A percentile compares a stretch with the other conserved stretches of the same genome.
phyloP scores from a whole-genome alignment of 2,113 vertebrate species.

The Regulus satrapa region DNA sequence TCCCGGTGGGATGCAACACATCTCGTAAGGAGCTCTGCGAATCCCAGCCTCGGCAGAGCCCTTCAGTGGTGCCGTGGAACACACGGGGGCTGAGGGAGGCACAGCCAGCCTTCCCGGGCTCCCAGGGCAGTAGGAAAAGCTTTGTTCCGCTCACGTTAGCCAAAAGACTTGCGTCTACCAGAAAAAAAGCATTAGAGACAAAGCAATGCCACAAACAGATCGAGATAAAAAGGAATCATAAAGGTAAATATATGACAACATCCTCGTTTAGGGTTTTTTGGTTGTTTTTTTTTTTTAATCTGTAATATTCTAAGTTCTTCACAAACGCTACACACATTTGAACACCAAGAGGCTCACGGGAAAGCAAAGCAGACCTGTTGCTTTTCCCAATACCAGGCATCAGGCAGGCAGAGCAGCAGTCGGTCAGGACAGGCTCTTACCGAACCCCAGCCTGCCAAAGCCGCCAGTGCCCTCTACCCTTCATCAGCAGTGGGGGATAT shows the following conservation, averaged over 20 bases:
- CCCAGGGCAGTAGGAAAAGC: neutral
- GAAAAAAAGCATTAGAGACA: neutral
- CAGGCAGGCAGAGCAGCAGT: rapidly evolving
- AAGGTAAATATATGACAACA: rapidly evolving
- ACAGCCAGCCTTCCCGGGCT: neutral
- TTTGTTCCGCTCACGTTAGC: rapidly evolving
- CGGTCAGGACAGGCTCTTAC: neutral
- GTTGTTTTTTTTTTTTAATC: neutral
- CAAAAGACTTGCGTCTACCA: neutral
- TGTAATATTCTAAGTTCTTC: neutral
- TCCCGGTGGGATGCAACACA: neutral
- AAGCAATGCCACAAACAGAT: neutral
- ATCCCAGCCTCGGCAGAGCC: neutral
- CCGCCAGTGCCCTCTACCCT: neutral
- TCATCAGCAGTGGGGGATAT: neutral
- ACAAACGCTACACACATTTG: neutral
- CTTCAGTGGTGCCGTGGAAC: rapidly evolving
- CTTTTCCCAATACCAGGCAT: neutral
- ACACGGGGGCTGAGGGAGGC: neutral
- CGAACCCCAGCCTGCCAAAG: neutral
- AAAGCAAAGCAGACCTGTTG: neutral
- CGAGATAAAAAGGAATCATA: neutral
- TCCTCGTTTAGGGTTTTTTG: neutral
- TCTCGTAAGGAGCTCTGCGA: neutral
- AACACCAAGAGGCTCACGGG: rapidly evolving